Percentiles rank a stretch among this genome's conserved stretches.
Evolutionary conservation across 2,113 vertebrate genomes (phyloP).

Genomic region (Donacobius atricapilla): DNA sequence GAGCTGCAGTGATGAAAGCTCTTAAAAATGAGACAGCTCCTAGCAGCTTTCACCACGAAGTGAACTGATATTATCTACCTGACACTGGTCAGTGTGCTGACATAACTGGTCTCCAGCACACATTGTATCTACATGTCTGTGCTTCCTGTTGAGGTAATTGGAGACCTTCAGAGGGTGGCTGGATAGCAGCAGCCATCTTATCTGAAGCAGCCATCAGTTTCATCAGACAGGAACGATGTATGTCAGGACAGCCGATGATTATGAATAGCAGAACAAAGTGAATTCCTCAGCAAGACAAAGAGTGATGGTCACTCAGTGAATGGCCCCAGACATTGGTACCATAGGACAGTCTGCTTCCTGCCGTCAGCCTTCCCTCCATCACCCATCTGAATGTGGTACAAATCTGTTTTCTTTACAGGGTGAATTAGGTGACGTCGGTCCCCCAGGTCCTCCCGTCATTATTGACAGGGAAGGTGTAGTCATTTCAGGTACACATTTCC

Average conservation of each 20-base stretch:
- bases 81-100: neutral
- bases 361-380: neutral
- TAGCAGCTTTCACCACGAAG: neutral
- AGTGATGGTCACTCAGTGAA: neutral
- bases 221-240: neutral
- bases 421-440: slow-evolving; percentile 80
- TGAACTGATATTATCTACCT: neutral
- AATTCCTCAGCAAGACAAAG: neutral
- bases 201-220: neutral
- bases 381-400: neutral
- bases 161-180: neutral
- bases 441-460: slow-evolving; percentile 75
- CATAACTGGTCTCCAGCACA: neutral
- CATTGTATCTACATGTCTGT: neutral
- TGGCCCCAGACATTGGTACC: neutral
- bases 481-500: slow-evolving; percentile 71
- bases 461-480: slow-evolving; percentile 35
- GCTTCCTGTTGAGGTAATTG: neutral
- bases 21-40: neutral
- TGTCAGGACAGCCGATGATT: neutral
- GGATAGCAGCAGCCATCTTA: neutral
- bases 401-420: slow-evolving; percentile 78
- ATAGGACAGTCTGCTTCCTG: neutral
- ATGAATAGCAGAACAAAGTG: neutral
- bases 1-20: neutral